Percentiles rank a stretch among this genome's conserved stretches.
Evolutionary conservation across 2,113 vertebrate species (phyloP).

Genomic region (Danionella cerebrum): DNA sequence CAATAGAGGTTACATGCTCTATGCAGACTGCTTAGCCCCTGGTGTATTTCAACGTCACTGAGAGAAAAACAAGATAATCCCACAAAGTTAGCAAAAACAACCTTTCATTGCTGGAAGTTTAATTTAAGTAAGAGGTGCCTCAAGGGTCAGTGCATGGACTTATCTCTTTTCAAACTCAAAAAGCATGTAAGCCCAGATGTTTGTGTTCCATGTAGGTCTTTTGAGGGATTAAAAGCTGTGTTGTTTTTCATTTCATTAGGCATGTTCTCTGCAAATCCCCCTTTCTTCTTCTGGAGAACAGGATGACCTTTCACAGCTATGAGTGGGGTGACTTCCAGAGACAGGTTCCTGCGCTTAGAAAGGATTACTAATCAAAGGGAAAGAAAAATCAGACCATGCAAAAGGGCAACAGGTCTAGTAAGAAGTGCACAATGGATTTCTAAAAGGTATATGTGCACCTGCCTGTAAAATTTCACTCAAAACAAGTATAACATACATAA

Average conservation of each 20-base stretch:
- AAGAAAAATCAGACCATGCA: background rate
- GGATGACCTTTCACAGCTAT: background rate
- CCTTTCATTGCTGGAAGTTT: slow-evolving; percentile 4
- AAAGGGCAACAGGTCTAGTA: background rate
- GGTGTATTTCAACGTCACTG: background rate
- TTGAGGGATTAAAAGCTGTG: slow-evolving; percentile 3
- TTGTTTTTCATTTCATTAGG: background rate
- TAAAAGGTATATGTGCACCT: slow-evolving; percentile 1
- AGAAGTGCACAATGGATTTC: background rate
- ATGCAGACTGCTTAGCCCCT: slow-evolving; percentile 28
- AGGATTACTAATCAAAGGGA: slow-evolving; percentile 3
- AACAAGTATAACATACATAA: slow-evolving; percentile 23
- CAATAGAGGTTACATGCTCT: slow-evolving; percentile 38
- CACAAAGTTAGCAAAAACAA: background rate
- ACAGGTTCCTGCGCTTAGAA: background rate
- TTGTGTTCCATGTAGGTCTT: background rate
- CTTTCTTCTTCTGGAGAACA: slow-evolving; percentile 9
- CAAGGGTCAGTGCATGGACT: background rate
- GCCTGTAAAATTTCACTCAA: slow-evolving; percentile 1
- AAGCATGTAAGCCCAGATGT: background rate
- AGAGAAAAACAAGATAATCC: slow-evolving; percentile 20
- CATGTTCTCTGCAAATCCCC: background rate
- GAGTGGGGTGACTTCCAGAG: background rate
- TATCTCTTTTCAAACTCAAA: slow-evolving; percentile 3
- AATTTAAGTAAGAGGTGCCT: slow-evolving; percentile 17